Percentiles rank a stretch among this genome's conserved stretches.
Evolutionary conservation across 2,113 vertebrate species (phyloP).

Genomic region (Emydocephalus ijimae): DNA sequence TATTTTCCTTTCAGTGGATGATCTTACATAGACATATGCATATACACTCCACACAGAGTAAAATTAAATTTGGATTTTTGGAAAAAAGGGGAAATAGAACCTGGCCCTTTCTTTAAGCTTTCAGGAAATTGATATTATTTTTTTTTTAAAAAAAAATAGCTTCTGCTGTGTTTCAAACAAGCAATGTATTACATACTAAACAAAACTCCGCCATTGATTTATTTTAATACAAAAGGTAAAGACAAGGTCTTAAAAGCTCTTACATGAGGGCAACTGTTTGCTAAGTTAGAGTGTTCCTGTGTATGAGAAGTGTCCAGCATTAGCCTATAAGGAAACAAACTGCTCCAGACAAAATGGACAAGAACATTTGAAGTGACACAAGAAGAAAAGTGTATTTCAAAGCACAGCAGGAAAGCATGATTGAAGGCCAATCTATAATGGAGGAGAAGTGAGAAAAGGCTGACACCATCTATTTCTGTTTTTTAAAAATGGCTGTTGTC

Average conservation of each 20-base stretch:
- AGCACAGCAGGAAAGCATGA: neutral
- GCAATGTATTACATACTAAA: neutral
- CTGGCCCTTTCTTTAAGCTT: neutral
- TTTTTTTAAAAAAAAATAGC: neutral
- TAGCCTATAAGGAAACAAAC: neutral
- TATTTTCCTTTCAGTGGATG: neutral
- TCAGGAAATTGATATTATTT: neutral
- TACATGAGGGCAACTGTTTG: neutral
- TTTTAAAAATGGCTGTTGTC: neutral
- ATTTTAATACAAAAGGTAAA: neutral
- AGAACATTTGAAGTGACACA: neutral
- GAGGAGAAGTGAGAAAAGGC: neutral
- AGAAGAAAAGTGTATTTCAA: neutral
- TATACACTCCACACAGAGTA: neutral
- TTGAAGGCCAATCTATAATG: neutral
- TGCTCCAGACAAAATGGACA: neutral
- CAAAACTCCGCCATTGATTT: neutral
- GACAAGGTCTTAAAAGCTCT: neutral
- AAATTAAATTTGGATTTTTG: neutral
- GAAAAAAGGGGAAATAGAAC: neutral
- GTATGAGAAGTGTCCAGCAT: neutral
- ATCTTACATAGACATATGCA: neutral
- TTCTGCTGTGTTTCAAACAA: neutral
- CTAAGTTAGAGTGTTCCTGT: neutral
- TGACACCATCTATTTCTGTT: neutral